Evolutionary conservation across 2,113 vertebrate species (phyloP), one percentile per base, ranked within the genome.

Genomic region (Toxostoma redivivum): DNA sequence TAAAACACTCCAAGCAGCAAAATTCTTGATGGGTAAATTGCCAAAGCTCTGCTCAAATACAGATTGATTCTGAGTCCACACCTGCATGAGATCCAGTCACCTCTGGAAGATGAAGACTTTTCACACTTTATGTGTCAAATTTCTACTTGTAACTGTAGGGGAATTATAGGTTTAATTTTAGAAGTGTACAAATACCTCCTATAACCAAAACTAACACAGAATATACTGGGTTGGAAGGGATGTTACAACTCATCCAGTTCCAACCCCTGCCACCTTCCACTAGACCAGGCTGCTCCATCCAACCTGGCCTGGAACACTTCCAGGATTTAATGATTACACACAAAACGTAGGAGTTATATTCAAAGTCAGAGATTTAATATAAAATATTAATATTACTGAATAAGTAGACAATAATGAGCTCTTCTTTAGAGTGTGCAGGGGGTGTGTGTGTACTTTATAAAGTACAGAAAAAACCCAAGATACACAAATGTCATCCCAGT

Each of bases 41-140:
- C 53, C 45, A 62, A 80, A 90, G 27, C 25, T 79, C 57, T 70
- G 40, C 61, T 89, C 57, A 84, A 81, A 84, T 3, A 9, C 31
- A 48, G 45, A 71, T 44, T 74, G 80, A 79, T 64, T 62, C 56
- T 64, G 60, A 67, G 38, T 12, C 21, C 64, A 51, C 31, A 24
- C 13, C 17, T n/a, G 53, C 14, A 89, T 53, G 45, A 88, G 28
- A 76, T 31, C 17, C 50, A 7, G 15, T 7, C 73, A 42, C 44
- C 61, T 56, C 61, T n/a, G n/a, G 48, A 67, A 53, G 53, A 58
- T 13, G 23, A 54, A 58, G 15, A 6, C 10, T 37, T 65, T 79
- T 57, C 50, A 57, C 24, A 40, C 40, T 72, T 65, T 1, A 35
- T 0, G 0, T 3, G 3, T 56, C 3, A 5, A n/a, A 65, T 69